phyloP scores from a whole-genome alignment of 2,797 vertebrate genomes.

The Steatocranus sp. region DNA sequence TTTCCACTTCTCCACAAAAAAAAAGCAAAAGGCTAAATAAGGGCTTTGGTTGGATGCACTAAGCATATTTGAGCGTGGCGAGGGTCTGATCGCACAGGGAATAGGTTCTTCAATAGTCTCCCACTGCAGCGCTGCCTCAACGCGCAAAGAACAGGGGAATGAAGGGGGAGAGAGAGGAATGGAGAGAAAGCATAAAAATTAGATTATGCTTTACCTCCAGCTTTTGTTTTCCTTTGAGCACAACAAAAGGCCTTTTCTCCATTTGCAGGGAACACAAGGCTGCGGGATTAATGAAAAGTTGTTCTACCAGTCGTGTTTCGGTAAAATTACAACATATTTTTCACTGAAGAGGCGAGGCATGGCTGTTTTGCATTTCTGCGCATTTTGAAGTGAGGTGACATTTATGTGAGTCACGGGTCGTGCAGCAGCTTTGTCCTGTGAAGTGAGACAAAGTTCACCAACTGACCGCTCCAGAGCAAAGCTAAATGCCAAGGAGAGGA shows the following conservation, averaged over 20 bases:
- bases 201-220: constrained; percentile 16
- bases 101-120: constrained; percentile 28
- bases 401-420: constrained; percentile 15
- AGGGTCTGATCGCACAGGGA: constrained; percentile 39
- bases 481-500: constrained; percentile 33
- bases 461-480: constrained; percentile 1
- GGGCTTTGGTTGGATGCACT: constrained; percentile 44
- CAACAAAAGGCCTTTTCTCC: not conserved
- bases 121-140: constrained; percentile 18
- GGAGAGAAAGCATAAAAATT: not conserved
- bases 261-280: not conserved
- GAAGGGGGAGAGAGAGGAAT: not conserved
- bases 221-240: constrained; percentile 21
- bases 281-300: not conserved
- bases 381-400: constrained; percentile 13
- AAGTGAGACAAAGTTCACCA: constrained; percentile 41
- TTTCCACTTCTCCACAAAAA: constrained; percentile 18
- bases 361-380: not conserved
- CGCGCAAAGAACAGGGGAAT: not conserved
- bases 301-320: not conserved
- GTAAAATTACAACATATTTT: not conserved
- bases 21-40: constrained; percentile 54
- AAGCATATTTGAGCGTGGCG: constrained; percentile 66
- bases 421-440: constrained; percentile 15
- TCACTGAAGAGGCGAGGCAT: not conserved